Conservation (phyloP, 2,113 vertebrate genomes). For the Nerophis ophidion region DNA sequence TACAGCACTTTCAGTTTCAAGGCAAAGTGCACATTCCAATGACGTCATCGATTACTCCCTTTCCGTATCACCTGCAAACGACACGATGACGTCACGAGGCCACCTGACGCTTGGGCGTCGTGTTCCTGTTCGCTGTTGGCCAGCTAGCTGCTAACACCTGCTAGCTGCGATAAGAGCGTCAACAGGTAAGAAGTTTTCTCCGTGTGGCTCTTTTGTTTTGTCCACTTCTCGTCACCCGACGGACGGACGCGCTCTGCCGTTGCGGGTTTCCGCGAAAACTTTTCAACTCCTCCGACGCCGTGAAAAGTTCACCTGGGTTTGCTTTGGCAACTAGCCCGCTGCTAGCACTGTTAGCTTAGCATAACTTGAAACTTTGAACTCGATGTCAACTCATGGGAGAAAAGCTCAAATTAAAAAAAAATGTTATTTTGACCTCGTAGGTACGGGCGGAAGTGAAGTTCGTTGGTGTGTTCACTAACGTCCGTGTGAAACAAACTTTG, state of each 20-base stretch:
- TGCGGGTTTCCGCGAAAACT: too few species aligned
- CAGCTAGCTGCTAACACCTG: background rate
- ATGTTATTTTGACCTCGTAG: too few species aligned
- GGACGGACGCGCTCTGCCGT: background rate
- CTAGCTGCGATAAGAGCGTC: too few species aligned
- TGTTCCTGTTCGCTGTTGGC: background rate
- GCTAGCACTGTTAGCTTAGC: slow-evolving; percentile 4
- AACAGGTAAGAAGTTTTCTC: background rate
- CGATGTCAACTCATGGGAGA: too few species aligned
- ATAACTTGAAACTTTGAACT: background rate
- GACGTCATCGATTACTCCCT: background rate
- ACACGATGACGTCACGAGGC: background rate
- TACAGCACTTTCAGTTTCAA: too few species aligned
- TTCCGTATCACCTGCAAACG: background rate
- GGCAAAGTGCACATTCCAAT: background rate
- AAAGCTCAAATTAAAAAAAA: too few species aligned
- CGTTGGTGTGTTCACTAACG: too few species aligned
- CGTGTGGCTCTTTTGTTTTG: background rate
- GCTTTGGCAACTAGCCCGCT: background rate
- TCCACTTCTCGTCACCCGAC: background rate
- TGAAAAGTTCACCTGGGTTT: background rate
- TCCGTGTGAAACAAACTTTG: too few species aligned
- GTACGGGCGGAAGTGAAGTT: too few species aligned
- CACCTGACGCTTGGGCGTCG: slow-evolving; percentile 1
- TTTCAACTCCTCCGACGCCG: background rate